phyloP scores from a whole-genome alignment of 2,113 vertebrate genomes.

The Vanacampus margaritifer region DNA sequence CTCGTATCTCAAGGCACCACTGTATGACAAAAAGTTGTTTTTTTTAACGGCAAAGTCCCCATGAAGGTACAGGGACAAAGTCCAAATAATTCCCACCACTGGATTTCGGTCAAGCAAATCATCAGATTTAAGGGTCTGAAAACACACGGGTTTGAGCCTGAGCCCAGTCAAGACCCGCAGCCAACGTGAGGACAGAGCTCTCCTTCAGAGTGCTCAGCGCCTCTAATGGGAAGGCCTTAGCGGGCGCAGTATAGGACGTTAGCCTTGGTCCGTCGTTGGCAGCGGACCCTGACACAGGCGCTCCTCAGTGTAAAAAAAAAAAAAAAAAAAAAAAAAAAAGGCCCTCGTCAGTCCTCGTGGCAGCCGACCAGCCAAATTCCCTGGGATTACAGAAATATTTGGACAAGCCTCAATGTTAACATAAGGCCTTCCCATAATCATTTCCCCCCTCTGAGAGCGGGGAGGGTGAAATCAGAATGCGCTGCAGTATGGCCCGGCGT shows the following conservation, averaged over 20 bases:
- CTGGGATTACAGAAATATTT: constrained; percentile 67
- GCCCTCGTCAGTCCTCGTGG: constrained; percentile 39
- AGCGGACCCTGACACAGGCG: constrained; percentile 53
- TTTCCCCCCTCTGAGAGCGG: constrained; percentile 34
- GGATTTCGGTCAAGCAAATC: constrained; percentile 60
- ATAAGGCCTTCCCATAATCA: constrained; percentile 45
- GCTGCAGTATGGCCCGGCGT: not conserved
- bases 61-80: not conserved
- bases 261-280: constrained; percentile 49
- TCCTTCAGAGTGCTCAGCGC: constrained; percentile 50
- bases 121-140: constrained; percentile 56
- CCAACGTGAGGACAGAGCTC: constrained; percentile 59
- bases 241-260: constrained; percentile 36
- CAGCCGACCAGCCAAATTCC: constrained; percentile 46
- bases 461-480: constrained; percentile 26
- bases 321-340: no score
- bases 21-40: not conserved
- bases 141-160: constrained; percentile 53
- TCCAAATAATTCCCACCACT: not conserved
- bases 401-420: constrained; percentile 60
- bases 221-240: constrained; percentile 37
- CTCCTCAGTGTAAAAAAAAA: constrained; percentile 61
- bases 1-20: no score
- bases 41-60: not conserved
- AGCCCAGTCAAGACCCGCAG: constrained; percentile 40